A percentile compares a stretch with the other conserved stretches of the same genome.
phyloP scores from a whole-genome alignment of 1,140 invertebrate genomes.

The Leptinotarsa undecemlineata region DNA sequence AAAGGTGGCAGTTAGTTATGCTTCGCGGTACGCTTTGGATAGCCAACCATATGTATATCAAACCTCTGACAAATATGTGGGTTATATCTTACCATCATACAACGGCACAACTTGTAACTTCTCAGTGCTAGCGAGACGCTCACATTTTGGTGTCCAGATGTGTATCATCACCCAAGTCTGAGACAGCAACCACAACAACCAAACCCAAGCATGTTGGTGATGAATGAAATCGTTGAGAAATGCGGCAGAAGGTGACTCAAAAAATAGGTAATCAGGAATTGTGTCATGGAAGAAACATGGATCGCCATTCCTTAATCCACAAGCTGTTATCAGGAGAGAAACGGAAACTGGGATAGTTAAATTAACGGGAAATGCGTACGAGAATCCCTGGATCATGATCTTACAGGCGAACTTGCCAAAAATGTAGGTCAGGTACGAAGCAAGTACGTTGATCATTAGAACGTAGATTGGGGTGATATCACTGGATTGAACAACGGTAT shows the following conservation, averaged over 20 bases:
- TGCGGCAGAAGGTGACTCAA: conserved; percentile 81
- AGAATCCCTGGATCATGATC: conserved; percentile 94
- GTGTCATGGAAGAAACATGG: conserved; percentile 85
- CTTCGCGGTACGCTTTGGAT: too few relatives aligned
- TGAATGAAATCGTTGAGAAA: conserved; percentile 84
- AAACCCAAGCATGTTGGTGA: conserved; percentile 89
- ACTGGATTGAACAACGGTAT: conserved; percentile 68
- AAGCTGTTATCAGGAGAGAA: conserved; percentile 85
- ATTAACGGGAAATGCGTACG: conserved; percentile 93
- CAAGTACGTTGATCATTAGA: conserved; percentile 78
- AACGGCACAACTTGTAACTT: conserved; percentile 95
- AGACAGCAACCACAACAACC: conserved; percentile 91
- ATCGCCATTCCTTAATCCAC: conserved; percentile 82
- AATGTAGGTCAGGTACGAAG: conserved; percentile 86
- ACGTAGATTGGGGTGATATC: conserved; percentile 78
- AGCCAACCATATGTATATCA: too few relatives aligned
- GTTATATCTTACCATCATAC: conserved; percentile 67
- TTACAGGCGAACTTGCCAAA: conserved; percentile 96
- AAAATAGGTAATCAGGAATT: conserved; percentile 88
- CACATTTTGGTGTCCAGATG: conserved; percentile 96
- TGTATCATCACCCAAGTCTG: conserved; percentile 96
- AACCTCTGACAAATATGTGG: too few relatives aligned
- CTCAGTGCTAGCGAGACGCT: conserved; percentile 93
- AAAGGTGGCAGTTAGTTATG: too few relatives aligned
- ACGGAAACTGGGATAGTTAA: conserved; percentile 88